Conservation (phyloP, 1,140 invertebrate species). For the Drosophila mayri region DNA sequence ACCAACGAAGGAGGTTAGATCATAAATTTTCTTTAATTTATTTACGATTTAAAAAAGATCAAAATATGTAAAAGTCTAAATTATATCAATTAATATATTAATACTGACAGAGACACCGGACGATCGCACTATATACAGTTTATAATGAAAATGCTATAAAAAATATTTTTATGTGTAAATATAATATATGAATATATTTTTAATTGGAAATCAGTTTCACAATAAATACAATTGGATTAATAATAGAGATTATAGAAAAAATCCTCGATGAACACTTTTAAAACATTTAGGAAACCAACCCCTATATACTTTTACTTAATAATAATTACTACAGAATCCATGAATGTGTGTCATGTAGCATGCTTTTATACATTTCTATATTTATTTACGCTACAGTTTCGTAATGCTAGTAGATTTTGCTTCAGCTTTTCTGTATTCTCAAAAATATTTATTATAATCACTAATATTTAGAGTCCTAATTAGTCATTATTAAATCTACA, state of each 20-base stretch:
- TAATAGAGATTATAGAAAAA: neutral
- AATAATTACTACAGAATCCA: conserved; percentile 5
- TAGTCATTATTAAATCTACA: neutral
- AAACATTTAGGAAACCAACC: neutral
- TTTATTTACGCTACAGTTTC: neutral
- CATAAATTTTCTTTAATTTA: conserved; percentile 58
- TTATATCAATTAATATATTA: conserved; percentile 15
- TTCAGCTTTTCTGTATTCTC: neutral
- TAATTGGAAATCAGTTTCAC: conserved; percentile 8
- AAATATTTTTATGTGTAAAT: neutral
- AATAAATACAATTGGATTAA: conserved; percentile 1
- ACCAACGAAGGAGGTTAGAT: conserved; percentile 95
- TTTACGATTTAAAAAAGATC: conserved; percentile 38
- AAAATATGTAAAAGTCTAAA: conserved; percentile 39
- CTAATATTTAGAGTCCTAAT: conserved; percentile 9
- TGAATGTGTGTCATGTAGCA: neutral
- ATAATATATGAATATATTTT: neutral
- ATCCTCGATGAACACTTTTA: neutral
- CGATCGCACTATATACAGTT: conserved; percentile 3
- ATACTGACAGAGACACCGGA: conserved; percentile 11
- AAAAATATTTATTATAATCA: conserved; percentile 7
- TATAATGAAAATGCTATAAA: neutral
- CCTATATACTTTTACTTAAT: neutral
- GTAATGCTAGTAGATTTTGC: neutral
- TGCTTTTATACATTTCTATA: neutral